Evolutionary conservation across 1,140 invertebrate species (phyloP).

Genomic region (Ladona fulva): DNA sequence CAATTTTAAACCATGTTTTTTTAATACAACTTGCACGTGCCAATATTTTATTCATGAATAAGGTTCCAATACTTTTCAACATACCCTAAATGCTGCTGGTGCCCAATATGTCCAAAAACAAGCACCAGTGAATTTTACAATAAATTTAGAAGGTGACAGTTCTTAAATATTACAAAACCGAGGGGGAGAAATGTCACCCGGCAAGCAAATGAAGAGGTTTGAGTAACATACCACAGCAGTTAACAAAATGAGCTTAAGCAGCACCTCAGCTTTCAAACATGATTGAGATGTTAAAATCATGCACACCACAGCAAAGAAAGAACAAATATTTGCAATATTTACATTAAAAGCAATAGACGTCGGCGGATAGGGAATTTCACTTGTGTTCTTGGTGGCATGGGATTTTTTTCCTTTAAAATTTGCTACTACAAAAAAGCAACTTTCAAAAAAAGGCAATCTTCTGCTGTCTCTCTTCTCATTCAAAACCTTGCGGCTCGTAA

Average conservation of each 20-base stretch:
- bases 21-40: no score
- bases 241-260: not conserved
- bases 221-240: not conserved
- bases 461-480: not conserved
- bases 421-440: not conserved
- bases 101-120: no score
- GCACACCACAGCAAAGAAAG: not conserved
- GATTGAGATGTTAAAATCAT: not conserved
- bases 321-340: not conserved
- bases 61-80: no score
- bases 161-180: no score
- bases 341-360: constrained; percentile 4
- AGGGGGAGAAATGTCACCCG: not conserved
- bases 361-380: not conserved
- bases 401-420: not conserved
- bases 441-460: not conserved
- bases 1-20: no score
- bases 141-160: no score
- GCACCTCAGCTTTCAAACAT: not conserved
- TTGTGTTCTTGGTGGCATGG: not conserved
- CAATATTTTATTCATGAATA: no score
- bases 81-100: no score
- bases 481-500: not conserved
- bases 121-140: no score
- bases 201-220: not conserved